Percentiles rank a stretch among this genome's conserved stretches.
Conservation (phyloP, 2,113 vertebrate species). For the Mustelus asterias region DNA sequence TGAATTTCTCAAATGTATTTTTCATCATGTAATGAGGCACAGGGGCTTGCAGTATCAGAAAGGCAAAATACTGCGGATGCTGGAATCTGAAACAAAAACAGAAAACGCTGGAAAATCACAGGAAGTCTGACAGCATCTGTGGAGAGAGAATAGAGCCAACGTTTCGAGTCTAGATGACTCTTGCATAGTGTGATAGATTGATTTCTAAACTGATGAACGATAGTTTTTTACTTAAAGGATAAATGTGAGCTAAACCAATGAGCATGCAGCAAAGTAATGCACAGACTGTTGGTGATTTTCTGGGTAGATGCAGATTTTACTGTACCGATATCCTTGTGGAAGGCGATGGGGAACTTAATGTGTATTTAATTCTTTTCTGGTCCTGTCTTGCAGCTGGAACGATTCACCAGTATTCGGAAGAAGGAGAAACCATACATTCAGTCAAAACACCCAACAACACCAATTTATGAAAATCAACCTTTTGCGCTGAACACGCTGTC, state of each 20-base stretch:
- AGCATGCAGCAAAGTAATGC: background rate
- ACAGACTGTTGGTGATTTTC: background rate
- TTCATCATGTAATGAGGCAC: too few species aligned
- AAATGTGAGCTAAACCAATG: too few species aligned
- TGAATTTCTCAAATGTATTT: background rate
- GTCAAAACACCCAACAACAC: conserved; percentile 68
- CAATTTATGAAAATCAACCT: conserved; percentile 58
- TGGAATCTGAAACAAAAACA: too few species aligned
- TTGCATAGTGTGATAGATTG: conserved; percentile 39
- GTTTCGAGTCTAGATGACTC: too few species aligned
- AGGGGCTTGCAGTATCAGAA: too few species aligned
- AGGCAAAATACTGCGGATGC: too few species aligned
- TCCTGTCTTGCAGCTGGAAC: conserved; percentile 65
- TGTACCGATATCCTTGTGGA: background rate
- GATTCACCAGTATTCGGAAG: conserved; percentile 86
- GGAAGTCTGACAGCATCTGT: too few species aligned
- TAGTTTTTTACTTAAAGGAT: too few species aligned
- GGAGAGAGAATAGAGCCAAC: too few species aligned
- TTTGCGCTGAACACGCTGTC: conserved; percentile 60
- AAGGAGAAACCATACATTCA: conserved; percentile 67
- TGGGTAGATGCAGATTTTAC: conserved; percentile 15
- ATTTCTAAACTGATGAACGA: too few species aligned
- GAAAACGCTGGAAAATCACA: too few species aligned
- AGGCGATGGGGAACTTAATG: conserved; percentile 7
- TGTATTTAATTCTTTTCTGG: background rate